Evolutionary conservation across 2,888 invertebrate species (phyloP), one percentile per base, ranked within the genome.

Genomic region (Ophion costatus): DNA sequence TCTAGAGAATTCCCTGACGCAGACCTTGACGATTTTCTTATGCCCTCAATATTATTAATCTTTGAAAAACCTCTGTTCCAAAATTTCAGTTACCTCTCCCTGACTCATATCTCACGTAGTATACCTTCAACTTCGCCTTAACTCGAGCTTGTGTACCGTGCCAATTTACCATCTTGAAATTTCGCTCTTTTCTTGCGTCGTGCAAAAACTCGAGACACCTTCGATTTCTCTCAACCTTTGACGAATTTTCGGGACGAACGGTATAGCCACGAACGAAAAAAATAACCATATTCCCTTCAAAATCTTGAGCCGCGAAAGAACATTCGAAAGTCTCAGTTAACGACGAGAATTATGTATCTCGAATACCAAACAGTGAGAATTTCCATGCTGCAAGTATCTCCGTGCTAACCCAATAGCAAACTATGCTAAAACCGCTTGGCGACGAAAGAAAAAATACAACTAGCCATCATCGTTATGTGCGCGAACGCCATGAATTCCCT

Each of bases 81-180:
- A 29, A 29, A 29, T 29, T 29, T 29, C 29, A 29, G 29, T 29
- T 29, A 29, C 4, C 29, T 29, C 29, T 29, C 29, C 4, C 29
- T 2, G 29, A 29, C 29, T 29, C 0, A 29, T 29, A 29, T 29
- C 0, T 29, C 29, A 29, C 29, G 29, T 29, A 4, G 29, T 29
- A 29, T 4, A 29, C 4, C 29, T 29, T 29, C 29, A 4, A 29
- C 4, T 29, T 29, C 29, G 29, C 29, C 4, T 29, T 4, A 69
- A 69, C 61, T 56, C 51, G 45, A 59, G 80, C 57, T 74, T 33
- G 67, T 29, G 20, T 51, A 51, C 33, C 63, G 42, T 63, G 22
- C 42, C 57, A 33, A 4, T 38, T n/a, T 45, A n/a, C 17, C 33
- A 20, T 24, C 59, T 64, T 14, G 17, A 29, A 64, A 57, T 74